Conservation (phyloP, 2,113 vertebrate species). For the Sinocyclocheilus anshuiensis region DNA sequence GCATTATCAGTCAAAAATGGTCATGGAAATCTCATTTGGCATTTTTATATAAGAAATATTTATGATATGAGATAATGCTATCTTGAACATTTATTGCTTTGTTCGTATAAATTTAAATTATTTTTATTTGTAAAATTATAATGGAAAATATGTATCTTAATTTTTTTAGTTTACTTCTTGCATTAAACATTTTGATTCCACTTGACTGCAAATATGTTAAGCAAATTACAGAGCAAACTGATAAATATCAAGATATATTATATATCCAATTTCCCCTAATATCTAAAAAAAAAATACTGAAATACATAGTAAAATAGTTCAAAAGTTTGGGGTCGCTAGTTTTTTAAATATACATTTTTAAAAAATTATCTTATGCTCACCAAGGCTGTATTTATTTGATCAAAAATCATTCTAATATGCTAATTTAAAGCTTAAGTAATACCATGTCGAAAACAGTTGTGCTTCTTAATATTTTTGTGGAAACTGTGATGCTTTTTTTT, state of each 20-base stretch:
- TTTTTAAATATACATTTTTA: too few relatives aligned
- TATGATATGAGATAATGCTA: background rate
- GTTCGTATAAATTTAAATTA: background rate
- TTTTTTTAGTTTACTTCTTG: background rate
- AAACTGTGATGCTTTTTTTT: background rate
- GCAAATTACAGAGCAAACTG: background rate
- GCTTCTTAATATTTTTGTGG: background rate
- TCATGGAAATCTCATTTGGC: background rate
- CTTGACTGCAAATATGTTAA: background rate
- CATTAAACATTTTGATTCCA: too few relatives aligned
- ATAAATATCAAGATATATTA: background rate
- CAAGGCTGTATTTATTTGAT: too few relatives aligned
- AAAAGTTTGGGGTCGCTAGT: too few relatives aligned
- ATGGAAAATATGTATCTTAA: background rate
- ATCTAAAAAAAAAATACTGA: too few relatives aligned
- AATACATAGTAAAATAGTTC: too few relatives aligned
- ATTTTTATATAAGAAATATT: background rate
- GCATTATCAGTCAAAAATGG: background rate
- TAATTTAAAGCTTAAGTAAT: too few relatives aligned
- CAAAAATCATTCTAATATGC: too few relatives aligned
- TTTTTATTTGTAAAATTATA: too few relatives aligned
- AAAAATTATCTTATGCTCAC: too few relatives aligned
- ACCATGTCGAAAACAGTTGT: too few relatives aligned
- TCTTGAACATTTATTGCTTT: background rate
- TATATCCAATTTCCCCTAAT: background rate